Conservation (phyloP, 2,797 vertebrate genomes). For the Gymnopithys bicolor region DNA sequence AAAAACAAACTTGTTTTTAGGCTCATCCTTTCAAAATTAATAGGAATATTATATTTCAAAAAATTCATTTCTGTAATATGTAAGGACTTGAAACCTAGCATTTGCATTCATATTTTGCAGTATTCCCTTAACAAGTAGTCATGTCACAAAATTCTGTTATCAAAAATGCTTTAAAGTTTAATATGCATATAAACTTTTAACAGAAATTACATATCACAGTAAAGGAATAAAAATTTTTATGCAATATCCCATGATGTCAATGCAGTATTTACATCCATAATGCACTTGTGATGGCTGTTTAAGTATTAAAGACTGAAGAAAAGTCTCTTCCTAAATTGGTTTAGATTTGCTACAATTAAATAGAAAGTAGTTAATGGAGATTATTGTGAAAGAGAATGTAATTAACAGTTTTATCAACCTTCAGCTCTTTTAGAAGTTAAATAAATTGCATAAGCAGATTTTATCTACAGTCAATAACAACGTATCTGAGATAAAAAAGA, state of each 20-base stretch:
- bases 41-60: not conserved
- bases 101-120: not conserved
- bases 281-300: not conserved
- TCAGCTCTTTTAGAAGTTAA: not conserved
- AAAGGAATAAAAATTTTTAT: not conserved
- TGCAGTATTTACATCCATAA: not conserved
- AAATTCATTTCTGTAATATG: not conserved
- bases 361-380: not conserved
- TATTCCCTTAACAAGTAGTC: not conserved
- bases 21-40: not conserved
- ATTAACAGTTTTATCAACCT: conserved; percentile 29
- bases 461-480: not conserved
- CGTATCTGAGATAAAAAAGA: not conserved
- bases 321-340: not conserved
- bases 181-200: not conserved
- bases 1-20: not conserved
- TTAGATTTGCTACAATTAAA: conserved; percentile 26
- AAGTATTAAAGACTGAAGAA: not conserved
- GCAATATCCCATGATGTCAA: not conserved
- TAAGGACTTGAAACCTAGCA: not conserved
- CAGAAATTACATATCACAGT: not conserved
- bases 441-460: conserved; percentile 3
- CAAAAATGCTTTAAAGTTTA: not conserved
- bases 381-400: not conserved
- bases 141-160: not conserved